These are phyloP conservation scores for Branchinecta sandiegonensis DNA, from an alignment of 2,888 invertebrate genomes.

Conservation along the genomic window DNA sequence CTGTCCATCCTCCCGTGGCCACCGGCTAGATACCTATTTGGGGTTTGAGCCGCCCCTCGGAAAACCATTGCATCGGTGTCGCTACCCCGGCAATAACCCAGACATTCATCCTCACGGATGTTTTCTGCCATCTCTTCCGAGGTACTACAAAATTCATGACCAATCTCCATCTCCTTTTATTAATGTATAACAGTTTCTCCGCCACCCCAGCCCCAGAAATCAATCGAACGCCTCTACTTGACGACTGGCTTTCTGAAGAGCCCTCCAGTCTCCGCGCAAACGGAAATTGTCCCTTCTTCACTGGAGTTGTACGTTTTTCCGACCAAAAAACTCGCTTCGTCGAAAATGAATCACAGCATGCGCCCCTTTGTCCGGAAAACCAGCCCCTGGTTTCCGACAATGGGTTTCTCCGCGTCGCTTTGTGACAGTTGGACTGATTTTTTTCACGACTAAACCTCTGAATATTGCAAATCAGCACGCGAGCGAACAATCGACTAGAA, in stretches of 20 bases:
- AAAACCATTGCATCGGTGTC: no score
- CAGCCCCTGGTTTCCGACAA: conserved; percentile 16
- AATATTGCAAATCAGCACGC: conserved; percentile 17
- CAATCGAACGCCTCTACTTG: no score
- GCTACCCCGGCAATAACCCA: no score
- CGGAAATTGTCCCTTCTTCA: conserved; percentile 11
- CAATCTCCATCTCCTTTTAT: no score
- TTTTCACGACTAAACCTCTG: conserved; percentile 9
- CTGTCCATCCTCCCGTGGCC: no score
- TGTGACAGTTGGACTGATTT: conserved; percentile 16
- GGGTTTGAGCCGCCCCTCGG: no score
- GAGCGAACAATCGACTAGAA: not conserved
- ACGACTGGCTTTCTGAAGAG: not conserved
- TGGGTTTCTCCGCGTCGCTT: not conserved
- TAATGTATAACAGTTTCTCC: no score
- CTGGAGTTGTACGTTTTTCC: not conserved
- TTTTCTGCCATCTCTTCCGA: no score
- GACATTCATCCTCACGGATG: no score
- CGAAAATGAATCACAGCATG: conserved; percentile 14
- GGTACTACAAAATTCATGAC: no score
- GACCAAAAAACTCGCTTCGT: conserved; percentile 1
- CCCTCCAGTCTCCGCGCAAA: not conserved
- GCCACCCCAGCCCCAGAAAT: no score
- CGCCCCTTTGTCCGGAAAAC: conserved; percentile 11
- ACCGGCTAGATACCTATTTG: no score